These are phyloP conservation scores for Orientallactaga sibirica DNA, from an alignment of 2,797 vertebrate genomes.

Conservation along the genomic window DNA sequence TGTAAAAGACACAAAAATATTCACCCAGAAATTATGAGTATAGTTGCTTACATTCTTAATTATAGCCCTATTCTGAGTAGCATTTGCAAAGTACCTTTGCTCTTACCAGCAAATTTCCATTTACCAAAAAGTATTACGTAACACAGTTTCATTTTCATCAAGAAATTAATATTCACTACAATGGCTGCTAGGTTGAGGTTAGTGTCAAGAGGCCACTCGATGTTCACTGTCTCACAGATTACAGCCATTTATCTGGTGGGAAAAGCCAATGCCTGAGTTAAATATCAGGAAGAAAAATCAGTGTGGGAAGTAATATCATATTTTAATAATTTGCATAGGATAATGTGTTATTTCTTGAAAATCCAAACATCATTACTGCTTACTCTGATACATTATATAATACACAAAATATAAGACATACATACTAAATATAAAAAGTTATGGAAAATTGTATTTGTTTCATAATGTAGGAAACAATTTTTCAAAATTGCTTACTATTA, in stretches of 20 bases:
- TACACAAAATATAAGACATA: no score
- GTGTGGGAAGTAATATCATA: neutral
- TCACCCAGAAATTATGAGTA: no score
- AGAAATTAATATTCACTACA: neutral
- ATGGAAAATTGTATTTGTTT: neutral
- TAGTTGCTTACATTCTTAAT: neutral
- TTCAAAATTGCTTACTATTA: neutral
- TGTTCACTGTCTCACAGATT: neutral
- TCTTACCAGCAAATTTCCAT: neutral
- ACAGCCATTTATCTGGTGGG: neutral
- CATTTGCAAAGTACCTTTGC: neutral
- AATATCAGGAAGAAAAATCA: neutral
- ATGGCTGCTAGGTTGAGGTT: neutral
- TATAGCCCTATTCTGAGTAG: neutral
- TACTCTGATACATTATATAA: no score
- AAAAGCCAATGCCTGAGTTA: neutral
- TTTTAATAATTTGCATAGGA: neutral
- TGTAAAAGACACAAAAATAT: no score
- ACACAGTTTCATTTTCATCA: neutral
- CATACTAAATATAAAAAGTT: no score
- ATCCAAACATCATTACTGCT: no score
- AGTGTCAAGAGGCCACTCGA: neutral
- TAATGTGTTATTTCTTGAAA: neutral
- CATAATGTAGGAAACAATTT: neutral
- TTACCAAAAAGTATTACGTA: neutral